phyloP scores from a whole-genome alignment of 2,888 invertebrate genomes.

The Cataglyphis livida region DNA sequence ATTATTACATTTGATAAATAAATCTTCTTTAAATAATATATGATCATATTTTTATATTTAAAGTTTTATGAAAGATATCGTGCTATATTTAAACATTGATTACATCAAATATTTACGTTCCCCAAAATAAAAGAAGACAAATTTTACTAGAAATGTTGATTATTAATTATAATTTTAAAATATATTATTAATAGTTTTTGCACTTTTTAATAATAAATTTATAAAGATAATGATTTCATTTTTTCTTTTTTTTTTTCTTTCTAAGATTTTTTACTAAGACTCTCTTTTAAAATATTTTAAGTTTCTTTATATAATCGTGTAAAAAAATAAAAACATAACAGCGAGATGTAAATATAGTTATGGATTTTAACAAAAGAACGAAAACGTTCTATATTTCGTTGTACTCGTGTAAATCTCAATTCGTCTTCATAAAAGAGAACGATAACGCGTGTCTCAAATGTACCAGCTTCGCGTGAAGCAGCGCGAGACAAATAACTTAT shows the following conservation, averaged over 20 bases:
- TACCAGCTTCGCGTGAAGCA: slow-evolving; percentile 24
- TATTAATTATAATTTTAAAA: not conserved
- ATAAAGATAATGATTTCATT: not conserved
- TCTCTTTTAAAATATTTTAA: not conserved
- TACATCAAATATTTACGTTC: not conserved
- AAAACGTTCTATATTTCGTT: slow-evolving; percentile 19
- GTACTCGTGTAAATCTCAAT: slow-evolving; percentile 29
- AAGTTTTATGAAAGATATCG: slow-evolving; percentile 15
- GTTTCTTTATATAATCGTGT: not conserved
- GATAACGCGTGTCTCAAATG: slow-evolving; percentile 30
- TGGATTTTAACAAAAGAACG: not conserved
- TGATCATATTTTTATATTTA: not conserved
- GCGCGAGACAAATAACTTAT: slow-evolving; percentile 43
- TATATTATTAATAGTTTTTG: not conserved
- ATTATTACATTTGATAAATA: slow-evolving; percentile 14
- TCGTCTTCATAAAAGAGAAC: slow-evolving; percentile 35
- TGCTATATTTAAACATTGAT: slow-evolving; percentile 3
- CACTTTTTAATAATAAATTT: not conserved
- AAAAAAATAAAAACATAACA: not conserved
- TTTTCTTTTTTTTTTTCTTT: not conserved
- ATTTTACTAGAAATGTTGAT: not conserved
- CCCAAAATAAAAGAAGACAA: not conserved
- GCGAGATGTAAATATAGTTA: not conserved
- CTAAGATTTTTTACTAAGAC: not conserved
- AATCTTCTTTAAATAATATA: slow-evolving; percentile 13